Evolutionary conservation across 2,113 vertebrate genomes (phyloP).

Genomic region (Dromaius novaehollandiae): DNA sequence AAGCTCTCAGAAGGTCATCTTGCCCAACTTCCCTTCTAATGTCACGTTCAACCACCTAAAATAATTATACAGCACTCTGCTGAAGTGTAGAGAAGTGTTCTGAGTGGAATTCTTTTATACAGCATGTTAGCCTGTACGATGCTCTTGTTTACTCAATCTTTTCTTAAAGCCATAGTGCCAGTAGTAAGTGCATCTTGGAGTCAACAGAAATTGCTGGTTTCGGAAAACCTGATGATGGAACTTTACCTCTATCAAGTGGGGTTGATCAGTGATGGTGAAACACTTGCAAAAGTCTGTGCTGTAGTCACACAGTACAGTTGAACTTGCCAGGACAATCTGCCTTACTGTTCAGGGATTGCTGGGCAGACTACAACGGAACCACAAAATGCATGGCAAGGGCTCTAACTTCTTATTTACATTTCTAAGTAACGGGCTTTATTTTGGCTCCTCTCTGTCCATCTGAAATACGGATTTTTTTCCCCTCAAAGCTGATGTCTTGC

Average conservation of each 20-base stretch:
- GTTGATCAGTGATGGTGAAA: neutral
- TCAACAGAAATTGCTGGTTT: neutral
- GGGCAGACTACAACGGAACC: neutral
- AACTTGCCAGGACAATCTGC: neutral
- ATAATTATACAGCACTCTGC: neutral
- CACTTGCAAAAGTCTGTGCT: neutral
- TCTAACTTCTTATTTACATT: neutral
- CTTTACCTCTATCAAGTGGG: neutral
- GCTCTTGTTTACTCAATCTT: neutral
- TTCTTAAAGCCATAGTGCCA: neutral
- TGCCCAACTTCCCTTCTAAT: neutral
- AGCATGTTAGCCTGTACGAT: neutral
- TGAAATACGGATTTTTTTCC: neutral
- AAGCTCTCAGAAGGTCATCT: constrained; percentile 4
- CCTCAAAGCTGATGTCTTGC: neutral
- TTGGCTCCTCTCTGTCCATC: neutral
- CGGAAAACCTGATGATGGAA: neutral
- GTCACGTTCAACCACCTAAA: neutral
- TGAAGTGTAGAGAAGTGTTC: neutral
- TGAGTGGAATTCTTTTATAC: neutral
- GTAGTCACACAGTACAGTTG: neutral
- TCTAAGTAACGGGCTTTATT: neutral
- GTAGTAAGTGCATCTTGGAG: neutral
- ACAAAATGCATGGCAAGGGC: neutral
- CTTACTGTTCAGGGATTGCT: neutral